Conservation (phyloP, 2,888 invertebrate species). For the Hemicrepidius hirtus region DNA sequence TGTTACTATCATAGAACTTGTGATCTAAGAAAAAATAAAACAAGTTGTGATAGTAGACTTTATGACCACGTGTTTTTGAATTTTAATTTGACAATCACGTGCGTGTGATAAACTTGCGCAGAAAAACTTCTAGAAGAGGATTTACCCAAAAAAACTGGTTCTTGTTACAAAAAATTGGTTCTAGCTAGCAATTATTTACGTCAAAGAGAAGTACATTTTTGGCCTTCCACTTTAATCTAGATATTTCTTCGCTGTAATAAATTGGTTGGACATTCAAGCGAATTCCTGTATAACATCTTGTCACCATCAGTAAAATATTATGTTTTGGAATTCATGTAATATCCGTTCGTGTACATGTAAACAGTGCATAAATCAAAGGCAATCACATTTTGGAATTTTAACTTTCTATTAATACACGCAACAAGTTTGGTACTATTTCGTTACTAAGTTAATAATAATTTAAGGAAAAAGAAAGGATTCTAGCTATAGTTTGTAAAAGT, state of each 20-base stretch:
- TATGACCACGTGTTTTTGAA: neutral
- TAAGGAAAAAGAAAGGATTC: neutral
- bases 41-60: neutral
- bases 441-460: neutral
- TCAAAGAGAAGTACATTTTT: neutral
- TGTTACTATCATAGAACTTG: slow-evolving; percentile 5
- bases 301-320: slow-evolving; percentile 6
- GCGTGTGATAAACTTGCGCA: neutral
- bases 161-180: neutral
- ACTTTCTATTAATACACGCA: neutral
- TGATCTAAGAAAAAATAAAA: slow-evolving; percentile 5
- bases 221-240: neutral
- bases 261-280: slow-evolving; percentile 15
- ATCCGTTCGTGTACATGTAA: slow-evolving; percentile 38
- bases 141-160: neutral
- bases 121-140: neutral
- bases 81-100: slow-evolving; percentile 7
- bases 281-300: slow-evolving; percentile 31
- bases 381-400: slow-evolving; percentile 20
- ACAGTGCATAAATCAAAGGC: slow-evolving; percentile 31
- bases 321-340: slow-evolving; percentile 38
- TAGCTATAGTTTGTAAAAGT: too few species aligned
- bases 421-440: neutral
- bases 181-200: neutral
- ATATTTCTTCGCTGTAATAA: slow-evolving; percentile 7